These are phyloP conservation scores for Sturnira hondurensis DNA, from an alignment of 2,113 vertebrate species.

Conservation along the genomic window DNA sequence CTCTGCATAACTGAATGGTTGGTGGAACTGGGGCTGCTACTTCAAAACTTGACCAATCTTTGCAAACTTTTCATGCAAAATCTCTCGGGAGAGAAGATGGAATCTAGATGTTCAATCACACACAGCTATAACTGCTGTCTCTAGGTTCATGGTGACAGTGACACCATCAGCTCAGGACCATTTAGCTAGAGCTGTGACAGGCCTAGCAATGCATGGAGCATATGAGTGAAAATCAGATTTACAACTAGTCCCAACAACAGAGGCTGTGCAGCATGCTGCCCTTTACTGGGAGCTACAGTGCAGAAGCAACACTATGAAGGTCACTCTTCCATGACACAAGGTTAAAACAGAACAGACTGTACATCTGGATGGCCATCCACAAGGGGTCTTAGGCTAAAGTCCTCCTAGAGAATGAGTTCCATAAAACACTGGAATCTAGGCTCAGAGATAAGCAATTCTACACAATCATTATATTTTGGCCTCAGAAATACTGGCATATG, in stretches of 20 bases:
- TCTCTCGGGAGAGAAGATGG: neutral
- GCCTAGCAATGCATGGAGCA: accelerated
- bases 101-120: neutral
- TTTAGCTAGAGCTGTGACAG: neutral
- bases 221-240: neutral
- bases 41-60: neutral
- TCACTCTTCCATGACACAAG: neutral
- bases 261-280: neutral
- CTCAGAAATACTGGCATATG: neutral
- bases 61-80: neutral
- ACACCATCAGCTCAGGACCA: neutral
- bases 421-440: neutral
- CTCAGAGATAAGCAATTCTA: neutral
- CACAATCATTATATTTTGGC: too few relatives aligned
- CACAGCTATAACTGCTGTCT: neutral
- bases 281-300: neutral
- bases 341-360: neutral
- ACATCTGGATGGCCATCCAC: neutral
- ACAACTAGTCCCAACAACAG: neutral
- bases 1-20: neutral
- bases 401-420: neutral
- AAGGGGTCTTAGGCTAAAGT: neutral
- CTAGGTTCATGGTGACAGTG: neutral
- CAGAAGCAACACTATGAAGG: neutral
- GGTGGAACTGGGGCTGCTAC: neutral